Conservation (phyloP, 2,113 vertebrate species). For the Plecotus auritus region DNA sequence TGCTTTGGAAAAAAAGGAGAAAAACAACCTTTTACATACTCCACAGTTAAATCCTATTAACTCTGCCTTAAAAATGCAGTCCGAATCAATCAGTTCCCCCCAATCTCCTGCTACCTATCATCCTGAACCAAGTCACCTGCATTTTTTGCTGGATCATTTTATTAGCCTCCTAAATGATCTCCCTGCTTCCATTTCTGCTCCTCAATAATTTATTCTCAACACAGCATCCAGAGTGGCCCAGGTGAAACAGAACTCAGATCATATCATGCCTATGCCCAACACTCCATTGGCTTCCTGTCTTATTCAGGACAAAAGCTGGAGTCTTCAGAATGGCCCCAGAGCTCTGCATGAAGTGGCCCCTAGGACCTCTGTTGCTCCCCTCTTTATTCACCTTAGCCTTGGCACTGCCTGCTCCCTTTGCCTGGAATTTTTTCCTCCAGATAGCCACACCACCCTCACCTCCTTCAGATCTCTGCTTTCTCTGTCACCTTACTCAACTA, state of each 20-base stretch:
- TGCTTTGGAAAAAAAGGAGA: background rate
- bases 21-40: background rate
- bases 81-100: background rate
- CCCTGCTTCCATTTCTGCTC: background rate
- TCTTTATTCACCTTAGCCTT: background rate
- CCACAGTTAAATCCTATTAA: background rate
- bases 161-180: background rate
- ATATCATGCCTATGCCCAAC: background rate
- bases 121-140: background rate
- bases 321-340: background rate
- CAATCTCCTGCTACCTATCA: no score
- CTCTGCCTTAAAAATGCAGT: background rate
- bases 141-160: background rate
- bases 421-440: background rate
- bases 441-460: rapidly evolving
- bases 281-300: background rate
- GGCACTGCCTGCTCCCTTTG: background rate
- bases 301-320: background rate
- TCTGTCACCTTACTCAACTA: background rate
- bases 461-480: background rate
- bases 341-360: background rate
- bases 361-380: no score
- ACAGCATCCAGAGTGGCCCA: background rate
- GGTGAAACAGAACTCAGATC: background rate
- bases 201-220: background rate